Percentiles rank a stretch among this genome's conserved stretches.
Evolutionary conservation across 2,888 invertebrate species (phyloP).

Genomic region (Ctenicera cuprea): DNA sequence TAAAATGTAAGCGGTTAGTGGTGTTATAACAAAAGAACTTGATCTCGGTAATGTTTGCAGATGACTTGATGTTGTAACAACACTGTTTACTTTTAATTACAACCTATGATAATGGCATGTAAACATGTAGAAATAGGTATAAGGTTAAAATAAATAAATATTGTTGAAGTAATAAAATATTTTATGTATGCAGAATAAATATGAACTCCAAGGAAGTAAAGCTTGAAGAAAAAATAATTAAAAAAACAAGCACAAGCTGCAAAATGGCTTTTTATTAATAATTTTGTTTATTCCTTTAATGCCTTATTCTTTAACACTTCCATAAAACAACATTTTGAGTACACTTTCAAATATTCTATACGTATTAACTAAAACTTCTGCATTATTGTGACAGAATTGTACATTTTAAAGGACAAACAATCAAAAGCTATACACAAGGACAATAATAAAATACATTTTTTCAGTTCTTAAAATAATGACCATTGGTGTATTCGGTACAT

Average conservation of each 20-base stretch:
- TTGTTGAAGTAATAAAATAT: no score
- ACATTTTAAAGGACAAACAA: constrained; percentile 4
- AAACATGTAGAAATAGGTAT: no score
- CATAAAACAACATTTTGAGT: constrained; percentile 20
- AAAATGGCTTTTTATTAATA: constrained; percentile 12
- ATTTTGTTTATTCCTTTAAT: constrained; percentile 25
- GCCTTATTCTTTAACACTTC: constrained; percentile 16
- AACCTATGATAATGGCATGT: no score
- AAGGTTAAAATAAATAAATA: no score
- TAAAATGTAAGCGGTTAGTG: no score
- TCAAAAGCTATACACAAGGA: constrained; percentile 23
- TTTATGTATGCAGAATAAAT: no score
- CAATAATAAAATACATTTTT: constrained; percentile 12
- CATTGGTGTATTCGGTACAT: constrained; percentile 15
- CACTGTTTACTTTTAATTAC: no score
- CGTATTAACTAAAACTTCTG: constrained; percentile 12
- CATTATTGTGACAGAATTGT: constrained; percentile 1
- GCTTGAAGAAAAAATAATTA: not conserved
- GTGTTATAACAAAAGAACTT: no score
- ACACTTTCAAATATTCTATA: constrained; percentile 17
- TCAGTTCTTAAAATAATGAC: constrained; percentile 16
- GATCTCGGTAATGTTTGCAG: no score
- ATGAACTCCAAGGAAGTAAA: no score
- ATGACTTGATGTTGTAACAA: no score
- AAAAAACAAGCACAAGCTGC: not conserved